These are phyloP conservation scores for Falcunculus frontatus DNA, from an alignment of 2,113 vertebrate species.

Conservation along the genomic window DNA sequence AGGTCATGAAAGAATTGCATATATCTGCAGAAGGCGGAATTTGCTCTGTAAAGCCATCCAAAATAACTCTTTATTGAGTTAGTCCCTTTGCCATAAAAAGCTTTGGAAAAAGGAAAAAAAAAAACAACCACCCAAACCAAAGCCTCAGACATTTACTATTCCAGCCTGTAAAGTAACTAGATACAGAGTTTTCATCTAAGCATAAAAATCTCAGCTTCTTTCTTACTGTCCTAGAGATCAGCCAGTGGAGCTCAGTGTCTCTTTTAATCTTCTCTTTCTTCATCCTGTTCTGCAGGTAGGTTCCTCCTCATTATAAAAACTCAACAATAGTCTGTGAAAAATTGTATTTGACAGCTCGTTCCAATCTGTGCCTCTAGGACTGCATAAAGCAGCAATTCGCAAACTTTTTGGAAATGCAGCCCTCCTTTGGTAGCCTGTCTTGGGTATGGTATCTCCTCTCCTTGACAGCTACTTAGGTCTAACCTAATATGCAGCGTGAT, in stretches of 20 bases:
- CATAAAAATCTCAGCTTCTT: neutral
- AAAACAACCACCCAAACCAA: neutral
- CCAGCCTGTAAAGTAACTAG: neutral
- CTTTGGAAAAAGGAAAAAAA: neutral
- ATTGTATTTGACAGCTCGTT: conserved; percentile 26
- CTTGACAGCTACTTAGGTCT: neutral
- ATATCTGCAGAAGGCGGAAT: neutral
- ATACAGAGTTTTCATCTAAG: neutral
- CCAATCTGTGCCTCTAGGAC: conserved; percentile 2
- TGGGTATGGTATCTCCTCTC: neutral
- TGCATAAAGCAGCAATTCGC: neutral
- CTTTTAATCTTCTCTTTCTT: neutral
- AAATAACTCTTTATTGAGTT: neutral
- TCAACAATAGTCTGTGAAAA: neutral
- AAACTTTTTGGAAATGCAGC: neutral
- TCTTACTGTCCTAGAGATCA: neutral
- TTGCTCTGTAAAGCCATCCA: neutral
- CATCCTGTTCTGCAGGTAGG: neutral
- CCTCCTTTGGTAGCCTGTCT: neutral
- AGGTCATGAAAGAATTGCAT: neutral
- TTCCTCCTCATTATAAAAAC: conserved; percentile 27
- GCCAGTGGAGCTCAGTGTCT: neutral
- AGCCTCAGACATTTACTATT: neutral
- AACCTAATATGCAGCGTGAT: neutral
- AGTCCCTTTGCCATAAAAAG: neutral